phyloP scores from a whole-genome alignment of 2,888 invertebrate species.

The Drosophila glabriapex region DNA sequence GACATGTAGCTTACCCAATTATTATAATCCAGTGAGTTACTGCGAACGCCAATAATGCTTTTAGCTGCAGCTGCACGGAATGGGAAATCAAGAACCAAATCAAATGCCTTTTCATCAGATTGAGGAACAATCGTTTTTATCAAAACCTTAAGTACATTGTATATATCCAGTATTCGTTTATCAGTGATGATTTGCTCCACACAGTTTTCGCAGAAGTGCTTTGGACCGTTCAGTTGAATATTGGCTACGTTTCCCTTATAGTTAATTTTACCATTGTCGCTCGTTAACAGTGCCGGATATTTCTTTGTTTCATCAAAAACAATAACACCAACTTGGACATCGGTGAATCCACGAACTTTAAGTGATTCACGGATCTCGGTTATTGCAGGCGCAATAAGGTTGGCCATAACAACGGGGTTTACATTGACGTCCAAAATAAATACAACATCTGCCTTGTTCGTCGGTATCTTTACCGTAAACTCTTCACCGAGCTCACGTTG shows the following conservation, averaged over 20 bases:
- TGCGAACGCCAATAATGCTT: conserved; percentile 89
- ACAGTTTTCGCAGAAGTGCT: conserved; percentile 67
- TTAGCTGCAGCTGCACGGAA: conserved; percentile 92
- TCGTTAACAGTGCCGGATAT: conserved; percentile 88
- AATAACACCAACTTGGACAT: conserved; percentile 87
- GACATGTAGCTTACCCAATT: conserved; percentile 71
- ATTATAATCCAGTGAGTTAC: conserved; percentile 87
- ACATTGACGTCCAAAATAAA: conserved; percentile 89
- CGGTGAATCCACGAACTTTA: conserved; percentile 85
- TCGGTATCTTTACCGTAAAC: conserved; percentile 89
- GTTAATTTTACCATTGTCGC: conserved; percentile 86
- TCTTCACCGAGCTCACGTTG: conserved; percentile 88
- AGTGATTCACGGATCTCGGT: conserved; percentile 80
- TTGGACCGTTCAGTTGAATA: conserved; percentile 82
- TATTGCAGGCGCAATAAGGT: conserved; percentile 79
- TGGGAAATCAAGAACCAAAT: conserved; percentile 89
- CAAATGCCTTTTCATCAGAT: conserved; percentile 88
- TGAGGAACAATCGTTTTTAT: conserved; percentile 70
- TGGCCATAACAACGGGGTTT: conserved; percentile 84
- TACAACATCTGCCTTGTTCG: conserved; percentile 92
- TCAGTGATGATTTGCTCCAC: conserved; percentile 70
- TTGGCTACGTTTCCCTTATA: conserved; percentile 86
- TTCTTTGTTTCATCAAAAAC: conserved; percentile 87
- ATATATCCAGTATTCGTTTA: conserved; percentile 64
- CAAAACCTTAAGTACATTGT: conserved; percentile 74